Percentiles rank a stretch among this genome's conserved stretches.
Evolutionary conservation across 2,888 invertebrate species (phyloP).

Genomic region (Cynaeus angustus): DNA sequence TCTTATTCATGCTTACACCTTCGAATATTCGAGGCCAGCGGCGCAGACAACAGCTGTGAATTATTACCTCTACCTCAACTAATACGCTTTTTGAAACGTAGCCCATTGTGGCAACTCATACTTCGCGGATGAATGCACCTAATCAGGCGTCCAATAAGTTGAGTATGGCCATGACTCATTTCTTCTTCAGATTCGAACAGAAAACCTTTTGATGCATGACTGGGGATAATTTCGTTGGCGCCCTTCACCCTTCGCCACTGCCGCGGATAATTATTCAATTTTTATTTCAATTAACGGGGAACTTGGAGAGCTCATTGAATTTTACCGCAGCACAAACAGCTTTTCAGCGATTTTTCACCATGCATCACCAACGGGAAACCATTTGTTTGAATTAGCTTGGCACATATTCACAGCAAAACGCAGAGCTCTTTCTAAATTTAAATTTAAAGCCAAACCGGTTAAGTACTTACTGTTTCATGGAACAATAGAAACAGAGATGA

Average conservation of each 20-base stretch:
- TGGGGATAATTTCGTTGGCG: slow-evolving; percentile 54
- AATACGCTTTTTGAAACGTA: slow-evolving; percentile 45
- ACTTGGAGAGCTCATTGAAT: too few relatives aligned
- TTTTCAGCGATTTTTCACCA: slow-evolving; percentile 2
- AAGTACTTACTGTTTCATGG: too few relatives aligned
- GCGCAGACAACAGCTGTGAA: slow-evolving; percentile 56
- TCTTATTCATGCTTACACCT: slow-evolving; percentile 23
- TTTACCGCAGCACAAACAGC: too few relatives aligned
- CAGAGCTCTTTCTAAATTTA: too few relatives aligned
- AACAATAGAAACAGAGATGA: too few relatives aligned
- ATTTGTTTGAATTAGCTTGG: slow-evolving; percentile 1
- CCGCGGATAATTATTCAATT: slow-evolving; percentile 33
- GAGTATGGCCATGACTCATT: slow-evolving; percentile 61
- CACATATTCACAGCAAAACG: too few relatives aligned
- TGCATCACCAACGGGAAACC: background rate
- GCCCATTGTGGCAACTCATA: slow-evolving; percentile 58
- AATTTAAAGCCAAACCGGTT: too few relatives aligned
- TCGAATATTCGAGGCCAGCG: slow-evolving; percentile 27
- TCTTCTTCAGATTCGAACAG: slow-evolving; percentile 49
- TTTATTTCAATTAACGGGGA: slow-evolving; percentile 23
- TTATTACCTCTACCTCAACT: slow-evolving; percentile 53
- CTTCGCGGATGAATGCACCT: slow-evolving; percentile 63
- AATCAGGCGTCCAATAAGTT: slow-evolving; percentile 60
- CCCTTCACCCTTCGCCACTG: slow-evolving; percentile 6
- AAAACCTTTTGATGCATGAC: slow-evolving; percentile 58